Evolutionary conservation across 2,113 vertebrate genomes (phyloP).

Genomic region (Hiodon alosoides): DNA sequence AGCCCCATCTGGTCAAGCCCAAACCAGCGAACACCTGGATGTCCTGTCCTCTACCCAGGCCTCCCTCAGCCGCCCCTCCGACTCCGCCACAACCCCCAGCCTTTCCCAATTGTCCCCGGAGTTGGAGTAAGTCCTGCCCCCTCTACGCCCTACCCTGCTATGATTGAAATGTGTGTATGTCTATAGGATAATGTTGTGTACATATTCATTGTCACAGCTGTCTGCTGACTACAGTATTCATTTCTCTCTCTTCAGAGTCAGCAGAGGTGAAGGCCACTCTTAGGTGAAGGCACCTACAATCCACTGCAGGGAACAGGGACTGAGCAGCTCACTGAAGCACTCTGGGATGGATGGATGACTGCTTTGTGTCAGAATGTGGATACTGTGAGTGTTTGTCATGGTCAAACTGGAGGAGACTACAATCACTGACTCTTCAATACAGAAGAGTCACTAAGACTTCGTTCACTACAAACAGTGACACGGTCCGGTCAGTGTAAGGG

Average conservation of each 20-base stretch:
- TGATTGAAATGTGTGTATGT: neutral
- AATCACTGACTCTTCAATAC: too few species aligned
- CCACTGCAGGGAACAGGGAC: too few species aligned
- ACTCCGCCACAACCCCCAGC: slow-evolving; percentile 85
- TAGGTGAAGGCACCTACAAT: slow-evolving; percentile 69
- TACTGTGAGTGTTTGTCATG: too few species aligned
- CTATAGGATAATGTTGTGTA: slow-evolving; percentile 25
- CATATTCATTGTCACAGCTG: slow-evolving; percentile 23
- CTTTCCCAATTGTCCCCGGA: slow-evolving; percentile 92
- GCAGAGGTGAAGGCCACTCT: slow-evolving; percentile 87
- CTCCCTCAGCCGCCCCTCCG: slow-evolving; percentile 84
- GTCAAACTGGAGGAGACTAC: too few species aligned
- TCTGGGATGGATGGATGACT: too few species aligned
- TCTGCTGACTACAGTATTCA: neutral
- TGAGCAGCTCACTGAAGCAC: too few species aligned
- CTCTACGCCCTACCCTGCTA: neutral
- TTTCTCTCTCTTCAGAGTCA: slow-evolving; percentile 63
- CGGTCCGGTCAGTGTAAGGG: too few species aligned
- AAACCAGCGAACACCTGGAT: slow-evolving; percentile 91
- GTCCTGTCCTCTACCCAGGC: slow-evolving; percentile 95
- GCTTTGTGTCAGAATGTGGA: too few species aligned
- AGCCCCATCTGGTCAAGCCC: slow-evolving; percentile 70
- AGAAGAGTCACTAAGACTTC: too few species aligned
- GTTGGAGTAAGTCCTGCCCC: slow-evolving; percentile 82
- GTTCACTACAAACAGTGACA: too few species aligned